A percentile compares a stretch with the other conserved stretches of the same genome.
Evolutionary conservation across 2,888 invertebrate genomes (phyloP).

Genomic region (Bembecia ichneumoniformis): DNA sequence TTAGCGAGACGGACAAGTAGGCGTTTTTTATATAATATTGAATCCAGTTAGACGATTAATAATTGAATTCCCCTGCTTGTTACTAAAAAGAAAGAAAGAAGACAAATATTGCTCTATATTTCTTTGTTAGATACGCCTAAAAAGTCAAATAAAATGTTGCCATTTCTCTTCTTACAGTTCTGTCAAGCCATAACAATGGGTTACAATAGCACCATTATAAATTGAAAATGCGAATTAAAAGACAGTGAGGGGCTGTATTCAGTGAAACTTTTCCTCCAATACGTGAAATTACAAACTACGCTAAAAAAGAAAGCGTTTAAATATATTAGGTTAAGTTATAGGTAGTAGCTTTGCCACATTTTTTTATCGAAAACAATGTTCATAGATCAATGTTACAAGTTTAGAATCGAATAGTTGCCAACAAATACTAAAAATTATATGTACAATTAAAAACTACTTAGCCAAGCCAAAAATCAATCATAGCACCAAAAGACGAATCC

Average conservation of each 20-base stretch:
- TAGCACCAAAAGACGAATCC: slow-evolving; percentile 65
- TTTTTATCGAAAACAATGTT: slow-evolving; percentile 1
- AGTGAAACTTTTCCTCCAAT: slow-evolving; percentile 65
- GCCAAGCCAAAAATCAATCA: slow-evolving; percentile 62
- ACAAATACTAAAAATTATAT: slow-evolving; percentile 49
- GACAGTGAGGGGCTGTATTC: slow-evolving; percentile 48
- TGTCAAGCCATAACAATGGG: too few species aligned
- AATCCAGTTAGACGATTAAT: too few species aligned
- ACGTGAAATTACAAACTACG: slow-evolving; percentile 46
- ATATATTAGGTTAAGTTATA: slow-evolving; percentile 24
- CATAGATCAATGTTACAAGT: slow-evolving; percentile 13
- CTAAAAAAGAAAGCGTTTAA: slow-evolving; percentile 48
- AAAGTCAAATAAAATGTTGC: too few species aligned
- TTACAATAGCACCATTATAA: not conserved
- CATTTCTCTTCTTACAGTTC: too few species aligned
- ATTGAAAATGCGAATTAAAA: slow-evolving; percentile 9
- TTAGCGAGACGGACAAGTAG: too few species aligned
- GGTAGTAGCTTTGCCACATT: slow-evolving; percentile 10
- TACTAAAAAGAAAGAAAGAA: too few species aligned
- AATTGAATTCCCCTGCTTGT: too few species aligned
- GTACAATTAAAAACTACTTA: slow-evolving; percentile 51
- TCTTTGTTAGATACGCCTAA: too few species aligned
- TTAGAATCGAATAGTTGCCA: slow-evolving; percentile 48
- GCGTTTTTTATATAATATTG: too few species aligned
- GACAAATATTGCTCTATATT: too few species aligned